These are phyloP conservation scores for Koerneria pararmatus DNA, from an alignment of 2,888 invertebrate genomes.

Conservation along the genomic window DNA sequence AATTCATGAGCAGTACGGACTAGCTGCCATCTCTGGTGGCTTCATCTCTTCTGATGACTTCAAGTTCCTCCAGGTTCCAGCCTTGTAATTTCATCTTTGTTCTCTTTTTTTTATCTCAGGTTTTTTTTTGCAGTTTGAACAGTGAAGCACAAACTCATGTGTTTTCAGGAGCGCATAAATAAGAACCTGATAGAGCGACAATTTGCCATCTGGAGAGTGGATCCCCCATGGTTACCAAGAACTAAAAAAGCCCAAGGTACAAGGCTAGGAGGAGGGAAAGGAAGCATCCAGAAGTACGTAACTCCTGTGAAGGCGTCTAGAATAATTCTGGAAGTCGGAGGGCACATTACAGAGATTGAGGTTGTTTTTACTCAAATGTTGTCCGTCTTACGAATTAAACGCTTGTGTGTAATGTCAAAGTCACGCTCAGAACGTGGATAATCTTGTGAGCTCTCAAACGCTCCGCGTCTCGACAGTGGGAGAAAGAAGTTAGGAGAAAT, in stretches of 20 bases:
- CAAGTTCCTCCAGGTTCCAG: constrained; percentile 41
- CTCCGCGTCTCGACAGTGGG: neutral
- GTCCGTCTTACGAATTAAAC: too few species aligned
- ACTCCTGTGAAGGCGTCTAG: constrained; percentile 86
- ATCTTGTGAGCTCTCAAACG: too few species aligned
- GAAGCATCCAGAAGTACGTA: constrained; percentile 86
- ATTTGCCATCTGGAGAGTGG: constrained; percentile 90
- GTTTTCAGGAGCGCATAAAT: constrained; percentile 69
- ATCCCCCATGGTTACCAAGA: constrained; percentile 90
- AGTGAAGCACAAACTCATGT: neutral
- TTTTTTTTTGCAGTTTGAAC: neutral
- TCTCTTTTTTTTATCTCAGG: constrained; percentile 1
- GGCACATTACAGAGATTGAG: constrained; percentile 76
- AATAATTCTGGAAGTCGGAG: constrained; percentile 88
- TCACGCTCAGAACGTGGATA: too few species aligned
- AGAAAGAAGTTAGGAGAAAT: neutral
- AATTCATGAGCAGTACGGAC: constrained; percentile 85
- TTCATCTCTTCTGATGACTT: constrained; percentile 49
- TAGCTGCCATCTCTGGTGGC: constrained; percentile 71
- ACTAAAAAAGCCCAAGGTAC: constrained; percentile 74
- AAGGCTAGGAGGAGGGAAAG: constrained; percentile 76
- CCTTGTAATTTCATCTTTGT: constrained; percentile 10
- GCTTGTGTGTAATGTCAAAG: too few species aligned
- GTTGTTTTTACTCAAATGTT: constrained; percentile 58
- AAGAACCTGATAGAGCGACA: constrained; percentile 74